Base-by-base conservation (phyloP, 2,888 invertebrate genomes). In the Zygothrica quintamaculata region DNA sequence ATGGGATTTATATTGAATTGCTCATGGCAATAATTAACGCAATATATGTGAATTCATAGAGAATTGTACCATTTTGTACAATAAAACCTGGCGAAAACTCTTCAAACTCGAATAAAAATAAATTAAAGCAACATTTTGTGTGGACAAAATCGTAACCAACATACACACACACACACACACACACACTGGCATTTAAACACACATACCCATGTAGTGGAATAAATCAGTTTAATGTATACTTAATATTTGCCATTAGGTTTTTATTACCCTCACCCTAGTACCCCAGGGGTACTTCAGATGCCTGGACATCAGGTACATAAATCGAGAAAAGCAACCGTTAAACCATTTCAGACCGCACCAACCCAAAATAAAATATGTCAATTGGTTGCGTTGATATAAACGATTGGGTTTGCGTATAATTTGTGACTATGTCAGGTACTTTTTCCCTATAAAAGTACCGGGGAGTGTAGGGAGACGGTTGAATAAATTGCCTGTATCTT, bases 171-270 rank as follows among this genome's bases (percentile, higher is more conserved):
- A n/a, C n/a, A n/a, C n/a, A n/a, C n/a, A n/a, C n/a, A n/a, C n/a
- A n/a, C n/a, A 26, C 26, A 26, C 26, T 4, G 26, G 26, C 26
- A 8, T 26, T 8, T 4, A 26, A 59, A n/a, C 12, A 11, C 42
- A 60, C 40, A 33, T 66, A 50, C 22, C n/a, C n/a, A n/a, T n/a
- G n/a, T n/a, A n/a, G n/a, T n/a, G n/a, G 16, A 53, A 74, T 84
- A 81, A 81, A 87, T 87, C 87, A 82, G 77, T 71, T 76, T 69
- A 87, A 84, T 87, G 84, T 65, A 72, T 71, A 68, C 79, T 70
- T 78, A 78, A 84, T 85, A 82, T 71, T 69, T 73, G 69, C 67
- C 73, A 87, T 82, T 87, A 84, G 52, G 66, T 58, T 87, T 87
- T 87, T 84, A 81, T 81, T 84, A 59, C 81, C 55, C 51, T 56